A percentile compares a stretch with the other conserved stretches of the same genome.
Conservation (phyloP, 2,113 vertebrate species). For the Abramis brama region DNA sequence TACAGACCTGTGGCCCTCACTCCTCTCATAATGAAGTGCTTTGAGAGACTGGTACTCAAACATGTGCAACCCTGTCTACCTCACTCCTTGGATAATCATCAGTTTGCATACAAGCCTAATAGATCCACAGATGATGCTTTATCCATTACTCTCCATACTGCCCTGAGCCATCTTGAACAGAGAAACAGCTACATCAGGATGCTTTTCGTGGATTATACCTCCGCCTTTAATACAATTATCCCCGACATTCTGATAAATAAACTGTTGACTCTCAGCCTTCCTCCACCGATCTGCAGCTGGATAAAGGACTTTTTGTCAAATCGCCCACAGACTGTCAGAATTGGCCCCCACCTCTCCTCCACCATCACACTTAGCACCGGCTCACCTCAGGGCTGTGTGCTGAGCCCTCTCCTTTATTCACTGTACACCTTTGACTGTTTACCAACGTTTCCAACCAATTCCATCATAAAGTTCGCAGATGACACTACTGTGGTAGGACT, state of each 20-base stretch:
- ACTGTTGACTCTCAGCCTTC: too few relatives aligned
- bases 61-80: too few relatives aligned
- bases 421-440: not conserved
- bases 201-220: not conserved
- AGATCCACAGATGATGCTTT: too few relatives aligned
- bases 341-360: not conserved
- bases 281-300: not conserved
- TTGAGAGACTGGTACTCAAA: too few relatives aligned
- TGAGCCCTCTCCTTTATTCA: not conserved
- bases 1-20: too few relatives aligned
- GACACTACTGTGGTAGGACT: not conserved
- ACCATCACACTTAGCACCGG: not conserved
- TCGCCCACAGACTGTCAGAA: not conserved
- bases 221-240: too few relatives aligned
- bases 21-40: too few relatives aligned
- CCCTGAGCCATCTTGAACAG: too few relatives aligned
- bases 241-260: too few relatives aligned
- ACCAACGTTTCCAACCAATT: not conserved
- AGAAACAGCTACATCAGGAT: not conserved
- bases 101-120: too few relatives aligned
- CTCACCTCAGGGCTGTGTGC: not conserved
- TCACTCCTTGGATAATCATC: too few relatives aligned
- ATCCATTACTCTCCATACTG: too few relatives aligned
- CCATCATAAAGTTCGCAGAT: not conserved
- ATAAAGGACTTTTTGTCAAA: conserved; percentile 12